Evolutionary conservation across 1,140 invertebrate genomes (phyloP).

Genomic region (Neodiprion fabricii): DNA sequence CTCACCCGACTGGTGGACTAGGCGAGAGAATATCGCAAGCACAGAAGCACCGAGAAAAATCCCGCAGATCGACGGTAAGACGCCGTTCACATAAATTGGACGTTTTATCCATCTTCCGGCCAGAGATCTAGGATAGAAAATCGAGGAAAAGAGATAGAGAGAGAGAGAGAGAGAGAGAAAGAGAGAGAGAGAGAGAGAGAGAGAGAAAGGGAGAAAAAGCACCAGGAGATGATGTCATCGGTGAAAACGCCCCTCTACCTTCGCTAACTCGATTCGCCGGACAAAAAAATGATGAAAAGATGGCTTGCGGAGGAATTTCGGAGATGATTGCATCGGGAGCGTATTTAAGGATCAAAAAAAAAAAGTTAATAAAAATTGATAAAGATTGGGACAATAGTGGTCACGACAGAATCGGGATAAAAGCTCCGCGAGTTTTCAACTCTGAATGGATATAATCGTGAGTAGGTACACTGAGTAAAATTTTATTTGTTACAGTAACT

Average conservation of each 20-base stretch:
- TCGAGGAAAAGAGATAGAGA: background rate
- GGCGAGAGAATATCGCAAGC: background rate
- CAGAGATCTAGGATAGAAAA: conserved; percentile 14
- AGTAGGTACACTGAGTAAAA: too few relatives aligned
- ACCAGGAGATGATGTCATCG: background rate
- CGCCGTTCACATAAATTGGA: conserved; percentile 14
- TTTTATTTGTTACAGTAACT: too few relatives aligned
- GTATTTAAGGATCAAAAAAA: background rate
- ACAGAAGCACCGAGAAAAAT: background rate
- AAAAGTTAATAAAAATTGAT: background rate
- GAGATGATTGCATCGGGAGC: background rate
- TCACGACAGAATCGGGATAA: too few relatives aligned
- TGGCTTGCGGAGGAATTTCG: background rate
- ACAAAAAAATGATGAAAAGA: background rate
- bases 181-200: conserved; percentile 4
- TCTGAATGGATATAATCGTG: too few relatives aligned
- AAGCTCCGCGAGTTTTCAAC: too few relatives aligned
- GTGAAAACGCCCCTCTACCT: background rate
- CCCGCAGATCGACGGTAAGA: background rate
- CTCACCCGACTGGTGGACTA: background rate
- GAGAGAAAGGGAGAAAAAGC: conserved; percentile 13
- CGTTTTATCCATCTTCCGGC: conserved; percentile 4
- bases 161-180: conserved; percentile 6
- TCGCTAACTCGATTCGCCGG: background rate
- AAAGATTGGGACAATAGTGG: background rate